These are phyloP conservation scores for Alviniconcha marisindica DNA, from an alignment of 1,140 invertebrate genomes.

Conservation along the genomic window DNA sequence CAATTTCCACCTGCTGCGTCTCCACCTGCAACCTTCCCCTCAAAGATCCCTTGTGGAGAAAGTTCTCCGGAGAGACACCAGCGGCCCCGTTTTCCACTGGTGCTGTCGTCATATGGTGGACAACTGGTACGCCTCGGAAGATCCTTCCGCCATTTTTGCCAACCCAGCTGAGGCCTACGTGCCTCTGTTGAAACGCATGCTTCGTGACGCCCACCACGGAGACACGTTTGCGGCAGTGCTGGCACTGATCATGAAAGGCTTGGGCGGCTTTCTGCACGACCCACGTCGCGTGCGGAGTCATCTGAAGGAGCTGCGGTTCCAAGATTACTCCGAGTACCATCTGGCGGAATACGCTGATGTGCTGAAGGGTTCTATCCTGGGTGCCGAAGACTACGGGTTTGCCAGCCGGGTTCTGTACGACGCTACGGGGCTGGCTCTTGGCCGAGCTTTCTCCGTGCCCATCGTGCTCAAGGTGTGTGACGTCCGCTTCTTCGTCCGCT, in stretches of 20 bases:
- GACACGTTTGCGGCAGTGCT: constrained; percentile 14
- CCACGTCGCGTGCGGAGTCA: not conserved
- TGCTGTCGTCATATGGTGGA: constrained; percentile 18
- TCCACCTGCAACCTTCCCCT: not conserved
- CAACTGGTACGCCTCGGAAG: constrained; percentile 6
- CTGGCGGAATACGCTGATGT: constrained; percentile 6
- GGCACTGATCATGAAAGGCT: constrained; percentile 27
- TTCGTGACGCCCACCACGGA: not conserved
- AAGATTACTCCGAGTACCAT: not conserved
- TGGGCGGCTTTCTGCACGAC: constrained; percentile 14
- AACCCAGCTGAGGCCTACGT: constrained; percentile 7
- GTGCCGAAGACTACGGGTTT: not conserved
- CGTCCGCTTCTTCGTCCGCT: not conserved
- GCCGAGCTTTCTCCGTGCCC: not conserved
- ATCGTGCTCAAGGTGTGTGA: constrained; percentile 30
- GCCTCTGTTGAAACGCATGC: constrained; percentile 13
- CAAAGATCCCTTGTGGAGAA: not conserved
- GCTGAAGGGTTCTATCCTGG: constrained; percentile 11
- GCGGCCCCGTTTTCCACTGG: constrained; percentile 29
- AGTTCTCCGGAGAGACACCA: constrained; percentile 11
- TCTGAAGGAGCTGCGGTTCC: constrained; percentile 1
- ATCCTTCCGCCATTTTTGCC: not conserved
- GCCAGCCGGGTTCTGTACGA: constrained; percentile 24
- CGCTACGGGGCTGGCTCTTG: constrained; percentile 18
- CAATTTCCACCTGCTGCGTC: not conserved